Evolutionary conservation across 2,888 invertebrate genomes (phyloP).

Genomic region (Synergus umbraculus): DNA sequence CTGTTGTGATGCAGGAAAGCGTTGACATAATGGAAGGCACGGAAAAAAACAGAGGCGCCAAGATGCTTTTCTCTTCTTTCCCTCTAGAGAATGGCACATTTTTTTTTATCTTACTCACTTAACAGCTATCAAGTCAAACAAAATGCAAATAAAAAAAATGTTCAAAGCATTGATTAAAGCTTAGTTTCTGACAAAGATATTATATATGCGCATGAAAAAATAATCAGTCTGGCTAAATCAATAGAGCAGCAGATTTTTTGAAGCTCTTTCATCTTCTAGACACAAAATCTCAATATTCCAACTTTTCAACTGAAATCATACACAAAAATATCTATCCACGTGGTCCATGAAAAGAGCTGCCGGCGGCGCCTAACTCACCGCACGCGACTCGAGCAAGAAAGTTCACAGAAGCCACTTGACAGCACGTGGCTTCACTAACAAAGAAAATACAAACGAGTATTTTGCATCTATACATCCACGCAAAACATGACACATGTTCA

Average conservation of each 20-base stretch:
- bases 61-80: slow-evolving; percentile 1
- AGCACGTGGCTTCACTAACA: slow-evolving; percentile 43
- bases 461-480: background rate
- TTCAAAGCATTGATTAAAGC: background rate
- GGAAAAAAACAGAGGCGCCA: slow-evolving; percentile 3
- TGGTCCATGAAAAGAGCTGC: background rate
- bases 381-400: slow-evolving; percentile 41
- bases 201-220: too few relatives aligned
- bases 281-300: background rate
- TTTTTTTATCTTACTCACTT: background rate
- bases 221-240: too few relatives aligned
- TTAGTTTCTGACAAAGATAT: too few relatives aligned
- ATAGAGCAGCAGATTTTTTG: background rate
- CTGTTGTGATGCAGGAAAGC: background rate
- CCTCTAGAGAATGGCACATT: background rate
- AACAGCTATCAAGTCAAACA: background rate
- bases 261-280: background rate
- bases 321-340: background rate
- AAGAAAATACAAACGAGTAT: slow-evolving; percentile 39
- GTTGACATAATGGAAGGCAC: background rate
- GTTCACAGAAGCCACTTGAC: slow-evolving; percentile 29
- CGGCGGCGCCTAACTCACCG: background rate
- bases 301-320: background rate
- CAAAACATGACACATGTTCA: slow-evolving; percentile 15
- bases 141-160: background rate